A percentile compares a stretch with the other conserved stretches of the same genome.
Conservation (phyloP, 2,113 vertebrate genomes). For the Galeopterus variegatus region DNA sequence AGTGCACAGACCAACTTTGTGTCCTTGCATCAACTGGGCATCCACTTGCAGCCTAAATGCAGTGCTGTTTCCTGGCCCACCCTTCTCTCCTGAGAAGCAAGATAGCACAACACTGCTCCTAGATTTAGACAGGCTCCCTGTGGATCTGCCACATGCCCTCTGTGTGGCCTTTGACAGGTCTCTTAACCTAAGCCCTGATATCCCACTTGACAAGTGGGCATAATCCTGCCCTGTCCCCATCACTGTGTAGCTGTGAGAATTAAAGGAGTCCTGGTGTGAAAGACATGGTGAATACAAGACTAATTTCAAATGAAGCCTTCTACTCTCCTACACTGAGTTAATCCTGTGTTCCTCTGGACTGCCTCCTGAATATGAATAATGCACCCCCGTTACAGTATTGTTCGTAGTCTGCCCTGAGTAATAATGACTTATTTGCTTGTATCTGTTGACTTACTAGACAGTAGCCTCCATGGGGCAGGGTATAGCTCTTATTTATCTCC, state of each 20-base stretch:
- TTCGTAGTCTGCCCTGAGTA: too few relatives aligned
- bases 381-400: not conserved
- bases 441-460: not conserved
- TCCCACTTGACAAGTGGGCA: not conserved
- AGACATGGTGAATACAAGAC: not conserved
- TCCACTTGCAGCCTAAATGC: not conserved
- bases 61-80: not conserved
- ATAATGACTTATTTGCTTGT: not conserved
- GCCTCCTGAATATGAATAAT: not conserved
- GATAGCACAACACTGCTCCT: not conserved
- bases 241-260: not conserved
- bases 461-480: not conserved
- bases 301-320: not conserved
- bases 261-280: not conserved
- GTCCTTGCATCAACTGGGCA: not conserved
- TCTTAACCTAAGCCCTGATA: not conserved
- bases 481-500: not conserved
- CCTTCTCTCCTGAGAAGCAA: not conserved
- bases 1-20: not conserved
- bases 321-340: not conserved
- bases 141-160: not conserved
- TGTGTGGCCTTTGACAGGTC: not conserved
- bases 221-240: not conserved
- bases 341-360: not conserved
- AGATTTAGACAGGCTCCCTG: not conserved